Evolutionary conservation across 35 echinoderm and acorn worm genomes (phyloP), one percentile per base, ranked within the genome.

Genomic region (Hemicentrotus pulcherrimus): DNA sequence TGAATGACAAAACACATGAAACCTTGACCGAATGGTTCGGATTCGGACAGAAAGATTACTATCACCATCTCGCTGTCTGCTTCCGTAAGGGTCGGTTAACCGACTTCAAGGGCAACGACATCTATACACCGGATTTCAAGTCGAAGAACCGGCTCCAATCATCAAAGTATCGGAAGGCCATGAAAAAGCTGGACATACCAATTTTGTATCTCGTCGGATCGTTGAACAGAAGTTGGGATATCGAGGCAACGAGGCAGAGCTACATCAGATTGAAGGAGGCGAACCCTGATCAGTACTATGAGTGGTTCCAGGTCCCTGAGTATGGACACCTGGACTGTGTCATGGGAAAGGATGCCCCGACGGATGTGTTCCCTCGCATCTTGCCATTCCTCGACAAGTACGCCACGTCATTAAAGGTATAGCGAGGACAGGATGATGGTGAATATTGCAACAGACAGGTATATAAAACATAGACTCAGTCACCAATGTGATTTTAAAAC

Each of bases 241-340:
- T 85, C 7, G 95, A 95, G 15, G 91, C 96, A 30, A 94, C 96
- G 10, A 24, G 33, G 95, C 55, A 71, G 60, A 94, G 95, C 11
- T 96, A 96, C 61, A 47, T 94, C 4, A 46, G 45, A 41, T 91
- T 47, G 18, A 92, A 94, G 15, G 96, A 97, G 46, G 96, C 96
- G 9, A 96, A 97, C 71, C 96, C 96, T 13, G 6, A 87, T 28
- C 96, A 97, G 65, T 31, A 96, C 32, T 97, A 97, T 32, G 95
- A 97, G 65, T 32, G 96, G 58, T 95, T 94, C 19, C 19, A 96
- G n/a, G 47, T 96, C 5, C 95, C 95, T 19, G 90, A 94, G 6
- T 97, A 96, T 88, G 95, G 97, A 22, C 97, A 97, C 94, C 86
- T 97, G 32, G 97, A 97, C 50, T 95, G 94, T 88, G 88, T 97